Base-by-base conservation (phyloP, 2,797 vertebrate species). In the Spinus olivaceus region DNA sequence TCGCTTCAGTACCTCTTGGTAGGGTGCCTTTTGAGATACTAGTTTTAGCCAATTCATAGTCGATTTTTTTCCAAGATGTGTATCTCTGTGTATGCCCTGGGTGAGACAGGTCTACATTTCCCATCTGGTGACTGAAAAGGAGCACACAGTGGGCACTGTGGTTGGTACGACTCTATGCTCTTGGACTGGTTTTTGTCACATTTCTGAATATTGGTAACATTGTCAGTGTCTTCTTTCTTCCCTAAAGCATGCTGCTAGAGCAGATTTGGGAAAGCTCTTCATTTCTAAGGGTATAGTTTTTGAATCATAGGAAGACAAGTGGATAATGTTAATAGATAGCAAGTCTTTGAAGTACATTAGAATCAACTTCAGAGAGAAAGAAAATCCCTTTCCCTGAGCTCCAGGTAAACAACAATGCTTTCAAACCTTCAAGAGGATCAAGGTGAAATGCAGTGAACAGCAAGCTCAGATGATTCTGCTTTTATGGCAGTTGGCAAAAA, bases 341-440 rank as follows among this genome's bases (percentile, higher is more conserved):
- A 95, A 64, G 73, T 88, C 89, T 95, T 94, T 96, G 94, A 96
- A 96, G 80, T 95, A 67, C 1, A 0, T 90, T 94, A 76, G 73
- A 90, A 73, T 86, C 66, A 65, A 12, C 94, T 92, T 96, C 92
- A 96, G 76, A 86, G 84, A 72, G 89, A 90, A 94, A 84, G 76
- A 94, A 96, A 95, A 96, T 96, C 91, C 85, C 70, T 88, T 87
- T 96, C 82, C 44, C 22, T 91, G 86, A 94, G 80, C 87, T 92
- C 54, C 77, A 81, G 94, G 86, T 92, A 95, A 96, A 96, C 87
- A 96, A 64, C 81, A 94, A 56, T 70, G 70, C 91, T 95, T 94
- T 94, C 91, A 90, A 88, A 84, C 85, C 77, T 90, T 94, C 80
- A 70, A 39, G 88, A 90, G 77, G 85, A 95, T 97, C 89, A 92